These are phyloP conservation scores for Sarcophaga bullata DNA, from an alignment of 1,140 invertebrate genomes.

Conservation along the genomic window DNA sequence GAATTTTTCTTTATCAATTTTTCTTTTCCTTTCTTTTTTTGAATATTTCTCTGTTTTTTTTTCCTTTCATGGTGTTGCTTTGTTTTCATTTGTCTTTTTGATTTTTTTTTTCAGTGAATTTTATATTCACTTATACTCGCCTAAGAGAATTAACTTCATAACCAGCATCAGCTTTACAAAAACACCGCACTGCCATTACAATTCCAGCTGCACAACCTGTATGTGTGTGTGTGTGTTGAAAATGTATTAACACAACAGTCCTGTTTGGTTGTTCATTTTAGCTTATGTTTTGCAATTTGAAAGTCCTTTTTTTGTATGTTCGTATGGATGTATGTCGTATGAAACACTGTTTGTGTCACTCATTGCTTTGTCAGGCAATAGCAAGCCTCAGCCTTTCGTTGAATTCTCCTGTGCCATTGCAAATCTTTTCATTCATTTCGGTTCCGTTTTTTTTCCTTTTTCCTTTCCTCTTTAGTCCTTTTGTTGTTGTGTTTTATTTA, in stretches of 20 bases:
- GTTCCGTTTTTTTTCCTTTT: background rate
- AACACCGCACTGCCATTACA: background rate
- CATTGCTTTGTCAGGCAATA: background rate
- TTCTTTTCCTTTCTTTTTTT: no score
- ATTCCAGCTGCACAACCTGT: background rate
- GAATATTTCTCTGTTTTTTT: no score
- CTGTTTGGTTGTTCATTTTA: background rate
- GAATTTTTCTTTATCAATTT: no score
- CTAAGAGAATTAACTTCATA: conserved; percentile 22
- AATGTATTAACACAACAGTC: background rate
- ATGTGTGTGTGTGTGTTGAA: background rate
- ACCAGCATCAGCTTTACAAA: background rate
- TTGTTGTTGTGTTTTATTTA: background rate
- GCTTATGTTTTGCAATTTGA: conserved; percentile 3
- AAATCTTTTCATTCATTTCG: conserved; percentile 20
- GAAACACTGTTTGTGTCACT: background rate
- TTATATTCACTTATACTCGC: conserved; percentile 7
- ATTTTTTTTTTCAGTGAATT: background rate
- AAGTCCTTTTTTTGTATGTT: background rate
- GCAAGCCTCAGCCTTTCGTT: background rate
- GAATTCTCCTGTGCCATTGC: background rate
- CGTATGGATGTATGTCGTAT: background rate
- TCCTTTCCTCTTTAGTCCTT: background rate
- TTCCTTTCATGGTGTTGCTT: no score
- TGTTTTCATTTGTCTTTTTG: no score